These are phyloP conservation scores for Rhagium mordax DNA, from an alignment of 2,888 invertebrate species.

Conservation along the genomic window DNA sequence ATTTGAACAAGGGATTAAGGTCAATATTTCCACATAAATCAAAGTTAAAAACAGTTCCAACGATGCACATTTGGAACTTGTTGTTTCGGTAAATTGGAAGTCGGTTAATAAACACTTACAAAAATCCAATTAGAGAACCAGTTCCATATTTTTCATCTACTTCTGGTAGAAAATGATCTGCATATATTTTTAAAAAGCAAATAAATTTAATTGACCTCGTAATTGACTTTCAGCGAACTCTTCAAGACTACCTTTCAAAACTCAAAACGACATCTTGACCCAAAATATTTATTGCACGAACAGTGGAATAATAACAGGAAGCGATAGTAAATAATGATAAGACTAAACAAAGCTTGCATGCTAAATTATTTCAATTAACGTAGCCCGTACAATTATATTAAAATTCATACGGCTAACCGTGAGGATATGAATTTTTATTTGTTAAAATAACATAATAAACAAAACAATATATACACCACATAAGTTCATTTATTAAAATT, in stretches of 20 bases:
- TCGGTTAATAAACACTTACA: too few relatives aligned
- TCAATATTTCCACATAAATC: too few relatives aligned
- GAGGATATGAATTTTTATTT: slow-evolving; percentile 16
- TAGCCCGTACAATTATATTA: slow-evolving; percentile 9
- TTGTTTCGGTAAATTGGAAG: too few relatives aligned
- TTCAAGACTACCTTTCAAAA: background rate
- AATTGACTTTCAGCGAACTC: too few relatives aligned
- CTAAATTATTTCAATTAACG: slow-evolving; percentile 31
- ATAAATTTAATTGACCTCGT: too few relatives aligned
- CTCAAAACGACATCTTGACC: slow-evolving; percentile 20
- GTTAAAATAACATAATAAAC: background rate
- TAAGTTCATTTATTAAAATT: slow-evolving; percentile 3
- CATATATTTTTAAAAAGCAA: too few relatives aligned
- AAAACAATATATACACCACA: background rate
- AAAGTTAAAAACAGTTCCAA: too few relatives aligned
- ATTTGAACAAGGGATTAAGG: too few relatives aligned
- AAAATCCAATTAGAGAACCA: too few relatives aligned
- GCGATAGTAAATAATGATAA: slow-evolving; percentile 27
- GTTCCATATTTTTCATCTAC: too few relatives aligned
- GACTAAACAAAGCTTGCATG: slow-evolving; percentile 27
- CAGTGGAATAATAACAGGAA: slow-evolving; percentile 28
- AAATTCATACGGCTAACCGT: slow-evolving; percentile 12
- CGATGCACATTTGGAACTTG: too few relatives aligned
- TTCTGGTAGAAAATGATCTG: too few relatives aligned
- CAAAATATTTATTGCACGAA: slow-evolving; percentile 21